Evolutionary conservation across 2,888 invertebrate species (phyloP), one percentile per base, ranked within the genome.

Genomic region (Amaurobius ferox): DNA sequence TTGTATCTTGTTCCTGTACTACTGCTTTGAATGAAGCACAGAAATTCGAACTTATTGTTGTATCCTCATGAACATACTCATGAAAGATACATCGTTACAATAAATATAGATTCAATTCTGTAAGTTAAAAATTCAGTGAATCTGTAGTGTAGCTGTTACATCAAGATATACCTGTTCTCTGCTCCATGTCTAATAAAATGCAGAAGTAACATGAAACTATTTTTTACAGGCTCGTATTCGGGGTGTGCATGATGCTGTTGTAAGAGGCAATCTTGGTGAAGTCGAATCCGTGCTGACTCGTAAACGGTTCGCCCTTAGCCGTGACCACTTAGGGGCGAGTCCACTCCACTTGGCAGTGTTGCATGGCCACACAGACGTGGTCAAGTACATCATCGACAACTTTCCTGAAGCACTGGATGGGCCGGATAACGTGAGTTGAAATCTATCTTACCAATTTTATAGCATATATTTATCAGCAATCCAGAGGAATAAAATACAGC

Each of bases 261-360:
- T 96, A 32, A 94, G 95, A 88, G 95, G 96, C 89, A 95, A 96
- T 90, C 62, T 89, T 9, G 89, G 89, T 23, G 90, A 91, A 79
- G 89, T 90, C 71, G 89, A 94, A 0, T 94, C 95, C 76, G 93
- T 96, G 73, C 93, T 96, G 35, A 89, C 89, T 0, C 73, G 89
- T 11, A 89, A 89, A 35, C 30, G 89, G 30, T 89, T 89, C 26
- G 89, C 89, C 23, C 94, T 94, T 39, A 94, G 95, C 90, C 94
- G 95, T 90, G 97, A 97, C 90, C 90, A 91, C 19, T 95, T 96
- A 90, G 96, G 96, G 29, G 93, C 97, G 89, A 96, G 95, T 86
- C 94, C 95, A n/a, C 92, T 97, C 90, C 97, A 97, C 90, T 96
- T 97, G 95, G 96, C 97, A 72, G 95, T 95, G 29, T 96, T 97